A percentile compares a stretch with the other conserved stretches of the same genome.
Conservation (phyloP, 1,140 invertebrate genomes). For the Penaeus vannamei region DNA sequence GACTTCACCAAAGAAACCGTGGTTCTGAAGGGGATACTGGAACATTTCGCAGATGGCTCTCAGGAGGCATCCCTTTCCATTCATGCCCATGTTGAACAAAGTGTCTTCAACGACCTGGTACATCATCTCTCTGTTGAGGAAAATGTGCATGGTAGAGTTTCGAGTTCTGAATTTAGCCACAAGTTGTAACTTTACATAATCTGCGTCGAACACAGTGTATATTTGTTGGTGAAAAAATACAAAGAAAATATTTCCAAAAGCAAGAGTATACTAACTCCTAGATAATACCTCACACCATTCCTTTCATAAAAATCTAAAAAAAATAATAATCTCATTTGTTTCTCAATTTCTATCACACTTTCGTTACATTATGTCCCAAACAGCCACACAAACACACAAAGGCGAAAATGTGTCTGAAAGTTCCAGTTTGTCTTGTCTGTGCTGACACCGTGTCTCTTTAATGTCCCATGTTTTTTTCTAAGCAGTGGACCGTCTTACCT, state of each 20-base stretch:
- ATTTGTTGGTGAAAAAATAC: too few relatives aligned
- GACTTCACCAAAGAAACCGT: constrained; percentile 59
- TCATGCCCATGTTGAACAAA: constrained; percentile 45
- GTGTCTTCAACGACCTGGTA: constrained; percentile 33
- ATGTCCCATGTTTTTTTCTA: neutral
- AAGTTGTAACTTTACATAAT: neutral
- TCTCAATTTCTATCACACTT: neutral
- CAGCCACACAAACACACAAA: too few relatives aligned
- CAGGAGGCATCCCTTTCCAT: constrained; percentile 61
- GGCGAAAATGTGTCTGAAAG: too few relatives aligned
- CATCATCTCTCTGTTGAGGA: constrained; percentile 29
- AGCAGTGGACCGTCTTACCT: constrained; percentile 16
- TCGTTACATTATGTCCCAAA: too few relatives aligned
- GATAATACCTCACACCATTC: too few relatives aligned
- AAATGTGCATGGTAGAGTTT: neutral
- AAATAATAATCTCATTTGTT: neutral
- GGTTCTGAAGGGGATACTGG: constrained; percentile 40
- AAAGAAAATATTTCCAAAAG: too few relatives aligned
- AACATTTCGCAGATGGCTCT: constrained; percentile 62
- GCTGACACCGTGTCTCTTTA: neutral
- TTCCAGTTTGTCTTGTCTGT: neutral
- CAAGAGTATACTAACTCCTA: too few relatives aligned
- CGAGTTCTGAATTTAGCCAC: neutral
- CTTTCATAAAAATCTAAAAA: too few relatives aligned
- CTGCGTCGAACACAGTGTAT: too few relatives aligned